Evolutionary conservation across 2,888 invertebrate species (phyloP).

Genomic region (Pinctada fucata): DNA sequence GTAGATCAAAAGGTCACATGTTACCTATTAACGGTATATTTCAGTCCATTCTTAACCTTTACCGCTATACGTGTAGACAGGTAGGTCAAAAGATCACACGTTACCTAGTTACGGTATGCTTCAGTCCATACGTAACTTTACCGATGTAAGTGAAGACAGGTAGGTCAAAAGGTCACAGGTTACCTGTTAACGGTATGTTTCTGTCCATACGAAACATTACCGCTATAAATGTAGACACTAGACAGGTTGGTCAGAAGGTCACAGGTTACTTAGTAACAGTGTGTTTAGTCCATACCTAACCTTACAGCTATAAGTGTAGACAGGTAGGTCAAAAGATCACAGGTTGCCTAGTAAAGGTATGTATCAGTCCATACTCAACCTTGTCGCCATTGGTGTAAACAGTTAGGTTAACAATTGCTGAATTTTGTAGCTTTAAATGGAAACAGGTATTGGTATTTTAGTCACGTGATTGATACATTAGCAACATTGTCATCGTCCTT

Average conservation of each 20-base stretch:
- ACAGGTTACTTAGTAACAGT: no score
- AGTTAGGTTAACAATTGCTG: constrained; percentile 67
- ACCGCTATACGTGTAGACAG: constrained; percentile 72
- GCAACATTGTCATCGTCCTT: no score
- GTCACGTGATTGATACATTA: no score
- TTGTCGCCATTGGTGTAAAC: constrained; percentile 79
- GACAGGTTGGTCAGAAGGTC: constrained; percentile 74
- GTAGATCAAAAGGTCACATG: constrained; percentile 45
- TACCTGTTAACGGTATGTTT: no score
- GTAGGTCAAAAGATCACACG: constrained; percentile 56
- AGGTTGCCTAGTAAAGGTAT: no score
- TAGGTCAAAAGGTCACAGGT: constrained; percentile 46
- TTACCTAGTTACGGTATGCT: no score
- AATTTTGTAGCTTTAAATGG: no score
- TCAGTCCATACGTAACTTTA: no score
- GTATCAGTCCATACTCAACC: constrained; percentile 75
- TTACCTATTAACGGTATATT: no score
- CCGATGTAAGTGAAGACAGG: constrained; percentile 78
- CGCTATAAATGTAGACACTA: constrained; percentile 76
- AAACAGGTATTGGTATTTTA: no score
- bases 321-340: constrained; percentile 68
- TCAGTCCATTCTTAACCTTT: no score
- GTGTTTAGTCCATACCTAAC: constrained; percentile 77
- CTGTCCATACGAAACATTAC: constrained; percentile 78
- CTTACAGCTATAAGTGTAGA: constrained; percentile 79